phyloP scores from a whole-genome alignment of 2,113 vertebrate genomes.

The Mus pahari region DNA sequence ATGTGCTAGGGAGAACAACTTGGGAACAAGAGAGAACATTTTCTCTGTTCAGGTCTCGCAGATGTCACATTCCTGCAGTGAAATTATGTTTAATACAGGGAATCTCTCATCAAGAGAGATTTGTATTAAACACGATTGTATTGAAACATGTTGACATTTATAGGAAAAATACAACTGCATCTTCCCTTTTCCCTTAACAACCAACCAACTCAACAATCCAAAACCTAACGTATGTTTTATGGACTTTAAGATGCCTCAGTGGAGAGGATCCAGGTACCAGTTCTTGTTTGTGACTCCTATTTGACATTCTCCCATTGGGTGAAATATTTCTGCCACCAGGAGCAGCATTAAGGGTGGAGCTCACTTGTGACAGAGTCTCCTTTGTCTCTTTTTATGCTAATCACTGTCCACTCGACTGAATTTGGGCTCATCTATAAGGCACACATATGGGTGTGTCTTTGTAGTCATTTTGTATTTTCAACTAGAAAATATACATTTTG shows the following conservation, averaged over 20 bases:
- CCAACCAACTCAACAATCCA: background rate
- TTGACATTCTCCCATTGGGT: background rate
- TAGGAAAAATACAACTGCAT: background rate
- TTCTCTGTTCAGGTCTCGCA: background rate
- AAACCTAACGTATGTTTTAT: background rate
- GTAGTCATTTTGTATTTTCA: background rate
- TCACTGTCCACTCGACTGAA: background rate
- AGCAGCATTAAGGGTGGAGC: background rate
- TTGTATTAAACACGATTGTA: background rate
- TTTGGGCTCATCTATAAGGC: background rate
- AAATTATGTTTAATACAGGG: background rate
- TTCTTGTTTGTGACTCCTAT: background rate
- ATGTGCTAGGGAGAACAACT: background rate
- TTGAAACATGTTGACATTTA: background rate
- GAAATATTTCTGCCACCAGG: background rate
- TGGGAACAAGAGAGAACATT: background rate
- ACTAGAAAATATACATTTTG: background rate
- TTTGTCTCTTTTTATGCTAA: background rate
- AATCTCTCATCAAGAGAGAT: background rate
- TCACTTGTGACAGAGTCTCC: background rate
- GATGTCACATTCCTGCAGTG: background rate
- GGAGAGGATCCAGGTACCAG: background rate
- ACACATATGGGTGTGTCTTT: background rate
- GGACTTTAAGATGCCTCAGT: background rate
- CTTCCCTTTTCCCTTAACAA: background rate